phyloP scores from a whole-genome alignment of 1,140 invertebrate genomes.

The Lordiphosa stackelbergi region DNA sequence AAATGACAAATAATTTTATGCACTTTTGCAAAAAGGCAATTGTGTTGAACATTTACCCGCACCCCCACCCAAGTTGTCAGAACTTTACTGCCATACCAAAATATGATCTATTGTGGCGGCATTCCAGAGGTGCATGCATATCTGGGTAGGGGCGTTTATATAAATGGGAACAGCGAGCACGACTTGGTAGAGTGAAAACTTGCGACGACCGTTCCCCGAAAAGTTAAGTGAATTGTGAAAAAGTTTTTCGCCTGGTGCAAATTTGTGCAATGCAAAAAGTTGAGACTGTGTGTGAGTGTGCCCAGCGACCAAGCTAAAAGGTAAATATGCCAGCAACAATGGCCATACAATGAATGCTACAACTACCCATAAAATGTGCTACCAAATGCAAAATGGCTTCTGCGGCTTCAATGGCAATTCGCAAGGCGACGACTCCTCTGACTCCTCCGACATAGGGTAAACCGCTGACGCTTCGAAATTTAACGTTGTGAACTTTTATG shows the following conservation, averaged over 20 bases:
- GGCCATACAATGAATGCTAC: slow-evolving; percentile 46
- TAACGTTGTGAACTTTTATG: slow-evolving; percentile 65
- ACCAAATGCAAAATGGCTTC: slow-evolving; percentile 71
- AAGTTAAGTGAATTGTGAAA: slow-evolving; percentile 75
- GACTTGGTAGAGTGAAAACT: slow-evolving; percentile 43
- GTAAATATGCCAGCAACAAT: slow-evolving; percentile 66
- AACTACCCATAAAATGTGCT: slow-evolving; percentile 64
- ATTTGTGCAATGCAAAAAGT: slow-evolving; percentile 62
- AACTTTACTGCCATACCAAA: slow-evolving; percentile 33
- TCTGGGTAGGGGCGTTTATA: slow-evolving; percentile 11
- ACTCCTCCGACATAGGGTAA: slow-evolving; percentile 13
- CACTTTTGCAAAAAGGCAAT: slow-evolving; percentile 41
- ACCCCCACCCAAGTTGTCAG: slow-evolving; percentile 22
- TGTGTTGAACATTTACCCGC: slow-evolving; percentile 52
- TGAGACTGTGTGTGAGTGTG: slow-evolving; percentile 18
- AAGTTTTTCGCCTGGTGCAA: slow-evolving; percentile 63
- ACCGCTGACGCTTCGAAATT: slow-evolving; percentile 63
- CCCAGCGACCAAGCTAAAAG: slow-evolving; percentile 40
- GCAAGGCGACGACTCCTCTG: slow-evolving; percentile 1
- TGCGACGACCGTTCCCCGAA: slow-evolving; percentile 49
- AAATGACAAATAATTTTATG: slow-evolving; percentile 50
- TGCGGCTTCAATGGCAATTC: slow-evolving; percentile 70
- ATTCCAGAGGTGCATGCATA: slow-evolving; percentile 35
- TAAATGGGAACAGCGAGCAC: slow-evolving; percentile 34
- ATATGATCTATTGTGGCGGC: slow-evolving; percentile 15